Base-by-base conservation (phyloP, 2,888 invertebrate genomes). In the Lacanobia wlatinum region DNA sequence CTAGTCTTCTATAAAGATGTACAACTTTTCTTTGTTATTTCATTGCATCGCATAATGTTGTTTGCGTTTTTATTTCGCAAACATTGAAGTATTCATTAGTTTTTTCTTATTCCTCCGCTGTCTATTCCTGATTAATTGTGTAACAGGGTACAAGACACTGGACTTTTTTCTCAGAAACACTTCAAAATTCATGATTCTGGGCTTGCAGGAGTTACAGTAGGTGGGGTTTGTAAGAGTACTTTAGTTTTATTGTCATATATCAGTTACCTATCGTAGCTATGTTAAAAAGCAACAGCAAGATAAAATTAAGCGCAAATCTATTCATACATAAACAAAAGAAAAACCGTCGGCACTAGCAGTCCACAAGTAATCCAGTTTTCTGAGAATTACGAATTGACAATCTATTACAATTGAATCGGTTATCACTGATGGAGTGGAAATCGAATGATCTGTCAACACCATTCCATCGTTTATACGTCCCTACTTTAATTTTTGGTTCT, bases 401-500 rank as follows among this genome's bases (percentile, higher is more conserved):
- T 70, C 60, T 64, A 78, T 66, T 70, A 61, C 70, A 75, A 75
- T 78, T 12, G 14, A 71, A 71, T 73, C 62, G 50, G 28, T 62
- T 70, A 67, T 75, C 70, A 73, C 52, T 56, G 72, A 67, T 70
- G 52, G 52, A 83, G 62, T 59, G 66, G 46, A 70, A 84, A 82
- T 82, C 56, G 64, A 83, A 74, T 72, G 65, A 70, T 67, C 71
- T 78, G 78, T 71, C 82, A 71, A 67, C 66, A 84, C 58, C 68
- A 82, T 66, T n/a, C 65, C 68, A 55, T 40, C 68, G 58, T n/a
- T 65, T 65, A 61, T 70, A 52, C 23, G 23, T 58, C 8, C 59
- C 46, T 21, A 61, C 46, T 81, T 62, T 34, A 62, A 81, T 80
- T 55, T 80, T 82, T 67, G 66, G 67, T 69, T 76, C 55, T 55